Percentiles rank a stretch among this genome's conserved stretches.
phyloP scores from a whole-genome alignment of 2,888 invertebrate species.

The Nomada hirtipes region DNA sequence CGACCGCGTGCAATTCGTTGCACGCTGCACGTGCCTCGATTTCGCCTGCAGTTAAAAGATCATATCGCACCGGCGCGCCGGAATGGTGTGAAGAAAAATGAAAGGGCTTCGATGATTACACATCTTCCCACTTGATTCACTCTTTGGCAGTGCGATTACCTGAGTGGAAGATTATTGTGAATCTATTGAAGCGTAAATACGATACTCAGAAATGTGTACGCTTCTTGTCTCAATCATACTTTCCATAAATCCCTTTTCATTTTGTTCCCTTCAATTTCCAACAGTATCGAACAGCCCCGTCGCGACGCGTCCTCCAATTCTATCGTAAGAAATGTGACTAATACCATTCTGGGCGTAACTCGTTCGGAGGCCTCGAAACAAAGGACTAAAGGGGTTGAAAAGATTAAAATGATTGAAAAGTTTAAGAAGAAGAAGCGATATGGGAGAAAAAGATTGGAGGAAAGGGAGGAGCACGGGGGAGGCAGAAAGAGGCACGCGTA shows the following conservation, averaged over 20 bases:
- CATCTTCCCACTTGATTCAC: neutral
- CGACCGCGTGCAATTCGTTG: constrained; percentile 32
- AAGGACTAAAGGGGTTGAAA: too few species aligned
- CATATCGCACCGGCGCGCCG: too few species aligned
- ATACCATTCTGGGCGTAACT: too few species aligned
- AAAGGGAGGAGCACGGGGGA: constrained; percentile 45
- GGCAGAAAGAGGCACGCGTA: constrained; percentile 80
- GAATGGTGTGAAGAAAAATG: constrained; percentile 17
- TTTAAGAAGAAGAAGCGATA: neutral
- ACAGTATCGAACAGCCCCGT: too few species aligned
- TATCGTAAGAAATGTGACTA: too few species aligned
- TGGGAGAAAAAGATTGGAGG: constrained; percentile 38
- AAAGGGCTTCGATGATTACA: neutral
- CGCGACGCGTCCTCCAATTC: too few species aligned
- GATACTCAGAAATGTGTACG: neutral
- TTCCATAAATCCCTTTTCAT: neutral
- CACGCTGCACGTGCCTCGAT: constrained; percentile 66
- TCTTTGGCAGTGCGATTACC: neutral
- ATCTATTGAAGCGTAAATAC: neutral
- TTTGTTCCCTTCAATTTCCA: too few species aligned
- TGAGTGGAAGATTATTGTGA: neutral
- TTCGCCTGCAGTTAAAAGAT: constrained; percentile 53
- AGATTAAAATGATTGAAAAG: too few species aligned
- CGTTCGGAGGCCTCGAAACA: too few species aligned
- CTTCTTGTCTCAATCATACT: neutral